Percentiles rank a stretch among this genome's conserved stretches.
These are phyloP conservation scores for Chaetorhynchus papuensis DNA, from an alignment of 2,113 vertebrate species.

Conservation along the genomic window DNA sequence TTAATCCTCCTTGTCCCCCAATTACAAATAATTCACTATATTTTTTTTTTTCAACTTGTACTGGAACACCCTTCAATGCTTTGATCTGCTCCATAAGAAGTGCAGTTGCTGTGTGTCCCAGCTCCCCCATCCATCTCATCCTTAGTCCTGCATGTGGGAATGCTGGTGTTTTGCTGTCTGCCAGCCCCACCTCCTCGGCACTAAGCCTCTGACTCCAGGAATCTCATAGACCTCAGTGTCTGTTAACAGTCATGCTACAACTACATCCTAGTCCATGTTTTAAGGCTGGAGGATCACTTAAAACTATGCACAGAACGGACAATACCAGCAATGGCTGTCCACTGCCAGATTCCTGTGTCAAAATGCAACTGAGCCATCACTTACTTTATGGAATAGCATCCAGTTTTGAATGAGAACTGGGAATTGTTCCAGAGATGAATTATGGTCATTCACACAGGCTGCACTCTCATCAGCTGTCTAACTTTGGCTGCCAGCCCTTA, in stretches of 20 bases:
- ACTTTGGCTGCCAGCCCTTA: neutral
- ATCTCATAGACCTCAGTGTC: neutral
- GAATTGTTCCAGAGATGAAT: neutral
- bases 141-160: accelerated
- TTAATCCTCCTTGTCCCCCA: neutral
- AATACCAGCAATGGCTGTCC: neutral
- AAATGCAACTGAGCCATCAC: neutral
- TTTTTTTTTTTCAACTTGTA: neutral
- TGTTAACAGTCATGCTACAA: accelerated
- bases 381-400: neutral
- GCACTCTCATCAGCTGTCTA: neutral
- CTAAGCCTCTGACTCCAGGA: neutral
- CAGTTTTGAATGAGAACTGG: neutral
- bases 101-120: neutral
- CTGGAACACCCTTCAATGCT: neutral
- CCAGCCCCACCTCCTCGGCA: neutral
- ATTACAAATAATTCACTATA: neutral
- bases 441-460: neutral
- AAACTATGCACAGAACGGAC: neutral
- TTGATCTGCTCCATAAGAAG: neutral
- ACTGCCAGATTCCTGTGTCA: accelerated
- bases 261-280: neutral
- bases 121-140: neutral
- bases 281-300: neutral
- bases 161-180: accelerated